phyloP scores from a whole-genome alignment of 1,140 invertebrate species.

The Drosophila punjabiensis region DNA sequence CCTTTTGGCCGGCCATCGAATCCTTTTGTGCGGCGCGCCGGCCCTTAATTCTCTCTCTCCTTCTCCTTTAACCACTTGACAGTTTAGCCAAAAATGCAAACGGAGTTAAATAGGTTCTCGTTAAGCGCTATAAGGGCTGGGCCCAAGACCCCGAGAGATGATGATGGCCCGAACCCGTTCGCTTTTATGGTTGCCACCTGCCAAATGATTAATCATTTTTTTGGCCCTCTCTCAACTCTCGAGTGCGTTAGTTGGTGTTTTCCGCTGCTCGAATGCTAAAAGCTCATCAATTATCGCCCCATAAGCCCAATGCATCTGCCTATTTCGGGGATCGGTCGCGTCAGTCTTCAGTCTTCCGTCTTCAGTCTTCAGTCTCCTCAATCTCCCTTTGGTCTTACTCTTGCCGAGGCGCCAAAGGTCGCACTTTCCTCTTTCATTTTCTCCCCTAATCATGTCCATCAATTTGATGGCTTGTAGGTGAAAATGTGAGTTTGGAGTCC shows the following conservation, averaged over 20 bases:
- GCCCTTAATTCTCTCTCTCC: conserved; percentile 16
- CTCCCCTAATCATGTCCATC: conserved; percentile 79
- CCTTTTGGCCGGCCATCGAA: conserved; percentile 59
- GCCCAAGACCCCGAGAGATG: conserved; percentile 37
- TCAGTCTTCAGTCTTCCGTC: conserved; percentile 29
- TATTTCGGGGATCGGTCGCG: conserved; percentile 46
- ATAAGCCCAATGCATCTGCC: conserved; percentile 67
- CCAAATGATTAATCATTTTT: conserved; percentile 83
- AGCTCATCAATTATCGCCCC: conserved; percentile 77
- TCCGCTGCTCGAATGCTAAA: conserved; percentile 74
- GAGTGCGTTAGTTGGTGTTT: conserved; percentile 58
- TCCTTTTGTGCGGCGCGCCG: conserved; percentile 41
- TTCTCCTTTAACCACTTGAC: conserved; percentile 69
- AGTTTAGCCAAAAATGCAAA: conserved; percentile 78
- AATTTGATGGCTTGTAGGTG: conserved; percentile 75
- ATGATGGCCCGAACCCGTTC: conserved; percentile 57
- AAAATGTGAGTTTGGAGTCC: conserved; percentile 38
- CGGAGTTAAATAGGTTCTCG: conserved; percentile 83
- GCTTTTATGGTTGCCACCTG: conserved; percentile 55
- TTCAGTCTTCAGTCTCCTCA: conserved; percentile 3
- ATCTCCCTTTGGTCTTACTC: conserved; percentile 7
- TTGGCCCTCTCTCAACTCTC: conserved; percentile 39
- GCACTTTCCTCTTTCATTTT: conserved; percentile 74
- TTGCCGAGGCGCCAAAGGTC: conserved; percentile 71
- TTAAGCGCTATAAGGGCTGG: conserved; percentile 71